Conservation (phyloP, 2,797 vertebrate genomes). For the Neoniphon sammara region DNA sequence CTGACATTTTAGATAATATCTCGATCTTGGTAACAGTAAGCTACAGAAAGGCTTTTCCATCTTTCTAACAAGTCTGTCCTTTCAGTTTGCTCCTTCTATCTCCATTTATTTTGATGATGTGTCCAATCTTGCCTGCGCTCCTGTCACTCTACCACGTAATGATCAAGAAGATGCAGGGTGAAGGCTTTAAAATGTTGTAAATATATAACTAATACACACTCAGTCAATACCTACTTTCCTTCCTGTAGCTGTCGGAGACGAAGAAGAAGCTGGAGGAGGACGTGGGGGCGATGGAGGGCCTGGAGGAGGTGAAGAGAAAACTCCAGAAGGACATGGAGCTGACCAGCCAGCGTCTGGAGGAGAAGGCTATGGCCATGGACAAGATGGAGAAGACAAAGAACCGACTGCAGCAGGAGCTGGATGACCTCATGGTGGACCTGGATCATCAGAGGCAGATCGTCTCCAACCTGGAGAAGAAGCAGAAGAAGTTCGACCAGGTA, state of each 20-base stretch:
- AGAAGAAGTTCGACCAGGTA: constrained; percentile 98
- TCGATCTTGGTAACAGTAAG: background rate
- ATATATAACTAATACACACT: constrained; percentile 6
- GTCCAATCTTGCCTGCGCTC: too few species aligned
- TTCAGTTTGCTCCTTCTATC: too few species aligned
- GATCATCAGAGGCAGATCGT: constrained; percentile 95
- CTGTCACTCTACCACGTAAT: background rate
- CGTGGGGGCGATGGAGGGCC: constrained; percentile 89
- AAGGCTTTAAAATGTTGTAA: background rate
- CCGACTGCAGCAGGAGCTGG: constrained; percentile 94
- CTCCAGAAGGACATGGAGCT: constrained; percentile 92
- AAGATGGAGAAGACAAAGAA: constrained; percentile 97
- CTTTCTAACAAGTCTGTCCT: background rate
- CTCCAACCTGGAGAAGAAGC: constrained; percentile 95
- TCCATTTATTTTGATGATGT: too few species aligned
- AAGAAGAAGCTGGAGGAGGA: constrained; percentile 98
- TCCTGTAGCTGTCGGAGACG: constrained; percentile 87
- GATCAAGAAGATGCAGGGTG: background rate
- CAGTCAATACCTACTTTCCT: background rate
- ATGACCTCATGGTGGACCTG: constrained; percentile 92
- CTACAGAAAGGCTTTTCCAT: too few species aligned
- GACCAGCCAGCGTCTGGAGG: constrained; percentile 89
- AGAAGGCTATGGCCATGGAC: constrained; percentile 91
- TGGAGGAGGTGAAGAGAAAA: constrained; percentile 95
- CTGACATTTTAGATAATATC: background rate